phyloP scores from a whole-genome alignment of 2,113 vertebrate species.

The Phoxinus phoxinus region DNA sequence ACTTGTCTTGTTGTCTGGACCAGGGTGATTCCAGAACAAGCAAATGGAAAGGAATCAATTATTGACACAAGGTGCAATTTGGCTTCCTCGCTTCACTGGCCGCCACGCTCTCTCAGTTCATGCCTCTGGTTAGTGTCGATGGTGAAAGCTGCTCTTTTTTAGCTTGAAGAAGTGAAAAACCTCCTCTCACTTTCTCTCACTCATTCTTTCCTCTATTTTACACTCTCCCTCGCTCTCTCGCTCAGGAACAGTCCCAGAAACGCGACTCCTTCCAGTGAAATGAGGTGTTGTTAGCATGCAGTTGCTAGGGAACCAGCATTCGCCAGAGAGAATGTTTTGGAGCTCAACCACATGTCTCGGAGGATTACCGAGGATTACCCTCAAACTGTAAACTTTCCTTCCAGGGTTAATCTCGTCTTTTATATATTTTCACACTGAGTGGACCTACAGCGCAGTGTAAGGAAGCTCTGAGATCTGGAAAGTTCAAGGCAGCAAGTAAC shows the following conservation, averaged over 20 bases:
- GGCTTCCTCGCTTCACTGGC: conserved; percentile 23
- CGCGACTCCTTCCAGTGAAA: conserved; percentile 44
- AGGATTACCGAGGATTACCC: conserved; percentile 60
- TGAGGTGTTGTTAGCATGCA: conserved; percentile 56
- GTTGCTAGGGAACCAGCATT: conserved; percentile 51
- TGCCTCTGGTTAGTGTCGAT: conserved; percentile 50
- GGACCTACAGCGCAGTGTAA: conserved; percentile 38
- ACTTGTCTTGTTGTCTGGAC: conserved; percentile 21
- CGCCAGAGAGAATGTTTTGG: conserved; percentile 47
- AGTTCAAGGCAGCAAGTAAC: conserved; percentile 38
- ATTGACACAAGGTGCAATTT: conserved; percentile 49
- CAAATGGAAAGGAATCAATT: conserved; percentile 57
- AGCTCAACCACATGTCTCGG: conserved; percentile 52
- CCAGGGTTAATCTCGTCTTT: conserved; percentile 53
- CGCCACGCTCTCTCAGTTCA: conserved; percentile 30
- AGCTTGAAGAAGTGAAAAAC: not conserved
- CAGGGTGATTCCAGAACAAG: conserved; percentile 38
- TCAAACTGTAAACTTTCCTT: conserved; percentile 43
- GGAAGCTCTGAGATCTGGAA: conserved; percentile 42
- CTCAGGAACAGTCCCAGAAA: not conserved
- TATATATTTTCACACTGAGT: conserved; percentile 53
- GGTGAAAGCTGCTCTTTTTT: conserved; percentile 37
- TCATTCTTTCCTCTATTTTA: conserved; percentile 14
- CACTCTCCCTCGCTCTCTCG: not conserved
- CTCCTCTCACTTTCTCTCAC: conserved; percentile 4